phyloP scores from a whole-genome alignment of 2,113 vertebrate genomes.

The Pseudopodoces humilis region DNA sequence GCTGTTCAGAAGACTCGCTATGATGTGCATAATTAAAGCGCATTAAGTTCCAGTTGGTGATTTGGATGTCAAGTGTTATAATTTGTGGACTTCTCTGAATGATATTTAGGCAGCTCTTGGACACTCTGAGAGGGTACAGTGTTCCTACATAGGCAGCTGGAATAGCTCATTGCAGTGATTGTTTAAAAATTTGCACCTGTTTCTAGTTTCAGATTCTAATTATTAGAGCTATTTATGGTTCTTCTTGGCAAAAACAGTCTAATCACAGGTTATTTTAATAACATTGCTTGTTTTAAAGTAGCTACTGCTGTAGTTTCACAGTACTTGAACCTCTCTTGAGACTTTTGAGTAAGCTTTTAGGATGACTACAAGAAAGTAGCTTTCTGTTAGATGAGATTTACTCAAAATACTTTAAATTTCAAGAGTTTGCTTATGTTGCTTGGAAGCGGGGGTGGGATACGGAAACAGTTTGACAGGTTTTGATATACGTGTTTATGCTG shows the following conservation, averaged over 20 bases:
- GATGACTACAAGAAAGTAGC: neutral
- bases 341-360: neutral
- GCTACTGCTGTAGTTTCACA: neutral
- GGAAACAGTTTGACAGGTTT: neutral
- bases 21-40: neutral
- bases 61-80: neutral
- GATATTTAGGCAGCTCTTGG: neutral
- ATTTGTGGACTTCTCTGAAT: neutral
- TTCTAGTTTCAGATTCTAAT: neutral
- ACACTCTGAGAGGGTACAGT: fast-evolving
- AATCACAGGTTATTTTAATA: neutral
- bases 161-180: neutral
- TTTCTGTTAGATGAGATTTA: neutral
- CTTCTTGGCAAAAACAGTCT: neutral
- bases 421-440: neutral
- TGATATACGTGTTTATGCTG: neutral
- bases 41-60: neutral
- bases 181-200: slow-evolving; percentile 1
- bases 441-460: neutral
- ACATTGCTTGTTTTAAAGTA: neutral
- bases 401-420: neutral
- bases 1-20: neutral
- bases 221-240: neutral
- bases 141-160: neutral
- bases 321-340: neutral